Conservation (phyloP, 2,888 invertebrate species). For the Corbicula japonica region DNA sequence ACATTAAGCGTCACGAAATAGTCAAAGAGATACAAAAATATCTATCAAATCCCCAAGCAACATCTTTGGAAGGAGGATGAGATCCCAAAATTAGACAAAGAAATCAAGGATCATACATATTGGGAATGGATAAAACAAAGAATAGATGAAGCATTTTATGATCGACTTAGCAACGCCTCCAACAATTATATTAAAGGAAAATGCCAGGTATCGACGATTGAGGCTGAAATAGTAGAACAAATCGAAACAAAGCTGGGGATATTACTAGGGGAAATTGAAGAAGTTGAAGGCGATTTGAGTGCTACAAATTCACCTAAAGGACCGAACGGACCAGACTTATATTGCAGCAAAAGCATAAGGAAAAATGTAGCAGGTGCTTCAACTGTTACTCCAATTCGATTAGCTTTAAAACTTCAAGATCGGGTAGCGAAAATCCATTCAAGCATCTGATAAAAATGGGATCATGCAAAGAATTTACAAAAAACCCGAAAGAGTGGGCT, state of each 20-base stretch:
- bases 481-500: conserved; percentile 60
- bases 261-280: conserved; percentile 65
- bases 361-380: background rate
- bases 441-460: background rate
- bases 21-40: conserved; percentile 52
- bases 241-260: conserved; percentile 68
- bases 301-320: background rate
- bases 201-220: conserved; percentile 47
- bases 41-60: conserved; percentile 46
- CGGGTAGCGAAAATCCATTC: conserved; percentile 24
- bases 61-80: conserved; percentile 67
- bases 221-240: conserved; percentile 53
- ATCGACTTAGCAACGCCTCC: conserved; percentile 58
- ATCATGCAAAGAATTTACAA: conserved; percentile 14
- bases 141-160: conserved; percentile 56
- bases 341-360: background rate
- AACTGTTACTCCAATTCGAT: conserved; percentile 15
- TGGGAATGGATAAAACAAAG: conserved; percentile 61
- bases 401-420: conserved; percentile 22
- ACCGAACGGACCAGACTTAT: no score
- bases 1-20: conserved; percentile 52
- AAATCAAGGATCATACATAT: conserved; percentile 19
- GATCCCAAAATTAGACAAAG: conserved; percentile 50
- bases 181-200: conserved; percentile 65
- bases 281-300: conserved; percentile 43